These are phyloP conservation scores for Ctenoplectra terminalis DNA, from an alignment of 1,140 invertebrate genomes.

Conservation along the genomic window DNA sequence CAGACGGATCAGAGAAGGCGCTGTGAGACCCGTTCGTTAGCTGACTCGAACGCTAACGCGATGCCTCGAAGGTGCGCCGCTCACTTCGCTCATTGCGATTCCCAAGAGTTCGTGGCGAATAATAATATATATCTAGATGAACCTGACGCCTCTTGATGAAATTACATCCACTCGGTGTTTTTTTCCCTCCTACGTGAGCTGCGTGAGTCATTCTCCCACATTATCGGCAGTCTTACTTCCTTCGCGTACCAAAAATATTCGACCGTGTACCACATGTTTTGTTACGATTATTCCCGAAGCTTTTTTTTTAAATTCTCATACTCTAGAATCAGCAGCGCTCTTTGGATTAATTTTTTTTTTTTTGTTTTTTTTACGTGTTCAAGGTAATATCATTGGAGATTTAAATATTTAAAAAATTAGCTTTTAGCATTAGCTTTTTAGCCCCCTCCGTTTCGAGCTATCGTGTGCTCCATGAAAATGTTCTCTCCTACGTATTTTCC, in stretches of 20 bases:
- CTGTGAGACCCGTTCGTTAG: background rate
- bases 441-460: too few relatives aligned
- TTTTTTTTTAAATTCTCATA: too few relatives aligned
- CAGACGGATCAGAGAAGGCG: too few relatives aligned
- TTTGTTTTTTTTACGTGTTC: too few relatives aligned
- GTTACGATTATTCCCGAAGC: too few relatives aligned
- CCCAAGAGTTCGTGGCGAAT: conserved; percentile 48
- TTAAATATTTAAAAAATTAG: too few relatives aligned
- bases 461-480: too few relatives aligned
- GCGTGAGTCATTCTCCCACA: conserved; percentile 43
- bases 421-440: too few relatives aligned
- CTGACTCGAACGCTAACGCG: background rate
- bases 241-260: conserved; percentile 22
- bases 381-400: too few relatives aligned
- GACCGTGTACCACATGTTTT: background rate
- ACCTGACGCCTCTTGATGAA: conserved; percentile 43
- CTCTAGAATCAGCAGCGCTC: too few relatives aligned
- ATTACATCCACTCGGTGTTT: conserved; percentile 42
- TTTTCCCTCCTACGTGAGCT: conserved; percentile 48
- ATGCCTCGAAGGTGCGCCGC: conserved; percentile 7
- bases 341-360: too few relatives aligned
- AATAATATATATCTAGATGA: conserved; percentile 47
- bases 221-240: conserved; percentile 9
- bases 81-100: conserved; percentile 38
- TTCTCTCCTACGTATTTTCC: too few relatives aligned